These are phyloP conservation scores for Lagopus muta DNA, from an alignment of 2,113 vertebrate species.

Conservation along the genomic window DNA sequence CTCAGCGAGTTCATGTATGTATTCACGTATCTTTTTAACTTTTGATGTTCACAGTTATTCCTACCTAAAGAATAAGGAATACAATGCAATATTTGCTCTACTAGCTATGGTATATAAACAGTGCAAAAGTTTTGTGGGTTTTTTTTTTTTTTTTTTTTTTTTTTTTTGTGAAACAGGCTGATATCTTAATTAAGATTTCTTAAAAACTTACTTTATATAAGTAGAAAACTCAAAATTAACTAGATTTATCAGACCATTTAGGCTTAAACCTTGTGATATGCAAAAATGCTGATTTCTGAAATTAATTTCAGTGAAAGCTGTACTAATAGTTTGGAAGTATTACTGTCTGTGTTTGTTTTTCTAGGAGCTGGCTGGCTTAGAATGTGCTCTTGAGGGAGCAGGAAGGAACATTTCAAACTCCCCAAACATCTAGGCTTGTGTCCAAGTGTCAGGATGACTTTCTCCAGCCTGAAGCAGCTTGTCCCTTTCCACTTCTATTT, in stretches of 20 bases:
- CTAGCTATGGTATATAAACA: neutral
- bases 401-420: conserved; percentile 31
- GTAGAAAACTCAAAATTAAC: neutral
- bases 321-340: conserved; percentile 35
- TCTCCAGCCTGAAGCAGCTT: neutral
- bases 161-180: neutral
- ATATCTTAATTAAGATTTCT: neutral
- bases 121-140: neutral
- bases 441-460: conserved; percentile 32
- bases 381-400: conserved; percentile 23
- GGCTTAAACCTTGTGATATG: neutral
- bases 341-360: conserved; percentile 35
- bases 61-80: neutral
- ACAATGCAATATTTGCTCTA: neutral
- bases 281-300: conserved; percentile 42
- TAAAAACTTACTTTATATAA: neutral
- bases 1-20: neutral
- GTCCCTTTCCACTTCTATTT: neutral
- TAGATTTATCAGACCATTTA: neutral
- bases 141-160: neutral
- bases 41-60: neutral
- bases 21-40: neutral
- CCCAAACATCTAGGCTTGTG: conserved; percentile 3
- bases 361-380: neutral
- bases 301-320: conserved; percentile 16